Percentiles rank a stretch among this genome's conserved stretches.
phyloP scores from a whole-genome alignment of 2,888 invertebrate genomes.

The Leptinotarsa juncta region DNA sequence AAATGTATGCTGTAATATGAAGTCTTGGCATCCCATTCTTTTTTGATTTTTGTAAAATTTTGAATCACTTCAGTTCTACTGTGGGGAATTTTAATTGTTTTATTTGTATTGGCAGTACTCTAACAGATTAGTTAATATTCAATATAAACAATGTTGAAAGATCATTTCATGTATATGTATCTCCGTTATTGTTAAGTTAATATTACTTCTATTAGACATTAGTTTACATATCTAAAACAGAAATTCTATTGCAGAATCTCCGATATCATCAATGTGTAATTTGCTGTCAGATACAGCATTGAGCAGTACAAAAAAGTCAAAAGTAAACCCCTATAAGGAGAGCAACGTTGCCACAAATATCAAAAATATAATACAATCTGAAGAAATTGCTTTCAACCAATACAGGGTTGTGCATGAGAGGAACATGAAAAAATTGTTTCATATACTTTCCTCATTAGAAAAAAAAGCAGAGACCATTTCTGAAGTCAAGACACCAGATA shows the following conservation, averaged over 20 bases:
- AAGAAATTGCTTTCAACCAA: constrained; percentile 21
- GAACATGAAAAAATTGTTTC: constrained; percentile 25
- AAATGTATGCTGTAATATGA: too few relatives aligned
- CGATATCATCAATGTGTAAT: constrained; percentile 35
- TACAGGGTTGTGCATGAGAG: constrained; percentile 25
- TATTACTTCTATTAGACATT: too few relatives aligned
- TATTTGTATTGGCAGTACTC: too few relatives aligned
- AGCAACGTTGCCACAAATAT: constrained; percentile 14
- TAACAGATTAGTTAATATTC: too few relatives aligned
- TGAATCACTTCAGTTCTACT: too few relatives aligned
- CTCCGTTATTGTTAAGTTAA: too few relatives aligned
- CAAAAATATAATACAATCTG: constrained; percentile 27
- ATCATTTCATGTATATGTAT: too few relatives aligned
- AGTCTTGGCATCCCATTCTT: too few relatives aligned
- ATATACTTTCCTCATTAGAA: constrained; percentile 13
- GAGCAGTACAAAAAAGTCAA: constrained; percentile 25
- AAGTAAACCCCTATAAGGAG: background rate
- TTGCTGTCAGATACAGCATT: constrained; percentile 28
- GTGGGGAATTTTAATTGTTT: too few relatives aligned
- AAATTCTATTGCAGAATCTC: constrained; percentile 24
- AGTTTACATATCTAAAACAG: too few relatives aligned
- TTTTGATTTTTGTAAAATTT: too few relatives aligned
- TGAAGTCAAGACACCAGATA: background rate
- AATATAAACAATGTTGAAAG: too few relatives aligned
- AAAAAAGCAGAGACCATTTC: background rate